A percentile compares a stretch with the other conserved stretches of the same genome.
Evolutionary conservation across 1,140 invertebrate genomes (phyloP).

Genomic region (Ericerus pela): DNA sequence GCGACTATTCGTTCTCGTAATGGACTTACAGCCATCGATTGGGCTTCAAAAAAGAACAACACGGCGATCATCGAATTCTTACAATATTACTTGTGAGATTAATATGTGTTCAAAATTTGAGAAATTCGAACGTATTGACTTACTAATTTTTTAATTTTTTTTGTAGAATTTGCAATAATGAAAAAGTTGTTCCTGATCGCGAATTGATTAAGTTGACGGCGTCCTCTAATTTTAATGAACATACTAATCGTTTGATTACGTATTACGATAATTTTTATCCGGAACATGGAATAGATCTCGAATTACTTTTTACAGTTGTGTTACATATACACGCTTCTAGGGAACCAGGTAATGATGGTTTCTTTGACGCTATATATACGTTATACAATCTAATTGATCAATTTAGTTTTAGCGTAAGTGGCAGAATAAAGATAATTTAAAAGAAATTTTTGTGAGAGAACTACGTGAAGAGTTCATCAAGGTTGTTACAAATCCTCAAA

Average conservation of each 20-base stretch:
- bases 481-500: too few species aligned
- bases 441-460: too few species aligned
- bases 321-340: neutral
- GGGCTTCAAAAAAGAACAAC: neutral
- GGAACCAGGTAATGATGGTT: neutral
- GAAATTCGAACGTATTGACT: neutral
- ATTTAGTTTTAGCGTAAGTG: too few species aligned
- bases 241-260: neutral
- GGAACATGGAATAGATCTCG: neutral
- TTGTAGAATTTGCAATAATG: neutral
- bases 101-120: neutral
- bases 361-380: too few species aligned
- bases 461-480: too few species aligned
- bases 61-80: neutral
- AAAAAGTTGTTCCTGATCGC: neutral
- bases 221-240: neutral
- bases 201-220: slow-evolving; percentile 2
- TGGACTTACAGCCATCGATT: neutral
- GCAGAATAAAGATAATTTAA: too few species aligned
- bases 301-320: neutral
- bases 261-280: slow-evolving; percentile 9
- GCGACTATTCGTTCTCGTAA: neutral
- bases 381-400: too few species aligned
- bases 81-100: slow-evolving; percentile 1
- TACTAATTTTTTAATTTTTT: neutral